Evolutionary conservation across 2,888 invertebrate species (phyloP), one percentile per base, ranked within the genome.

Genomic region (Meteorus colon): DNA sequence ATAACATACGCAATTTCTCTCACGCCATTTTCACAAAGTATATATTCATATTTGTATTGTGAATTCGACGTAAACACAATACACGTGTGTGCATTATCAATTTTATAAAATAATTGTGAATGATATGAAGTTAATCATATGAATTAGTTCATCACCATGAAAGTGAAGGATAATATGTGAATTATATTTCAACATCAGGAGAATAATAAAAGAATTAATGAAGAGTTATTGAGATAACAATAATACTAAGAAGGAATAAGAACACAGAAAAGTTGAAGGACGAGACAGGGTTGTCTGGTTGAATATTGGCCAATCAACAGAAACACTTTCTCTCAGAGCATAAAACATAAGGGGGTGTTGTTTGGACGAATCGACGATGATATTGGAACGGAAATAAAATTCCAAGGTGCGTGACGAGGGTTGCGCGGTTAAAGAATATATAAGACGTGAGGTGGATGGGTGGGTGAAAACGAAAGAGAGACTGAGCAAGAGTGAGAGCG

Each of bases 351-450:
- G 63, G n/a, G 63, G 63, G 55, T 55, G 19, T 55, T 62, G 60
- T 34, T 27, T 63, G 19, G 41, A 65, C 65, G 65, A 65, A 65
- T 65, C 65, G 16, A 34, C 65, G 65, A 65, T 37, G 72, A 62
- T 45, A 41, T 62, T 72, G 29, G 63, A 72, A 29, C 29, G 48
- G 72, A 72, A 72, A 72, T 72, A 68, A 74, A 74, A 74, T 74
- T 74, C 69, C 74, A 74, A 67, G 74, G 63, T 74, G 74, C 74
- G 74, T 74, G 62, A 48, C 29, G 62, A 62, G 74, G 74, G 68
- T 74, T 74, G 74, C 68, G 68, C 68, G 74, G 60, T 60, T 55
- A 59, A 68, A 77, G 75, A 75, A 77, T 73, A 75, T 55, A 72
- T 66, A 73, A 70, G 75, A 76, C 74, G 63, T 48, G 75, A 73